phyloP scores from a whole-genome alignment of 2,797 vertebrate species.

The Chrosomus eos region DNA sequence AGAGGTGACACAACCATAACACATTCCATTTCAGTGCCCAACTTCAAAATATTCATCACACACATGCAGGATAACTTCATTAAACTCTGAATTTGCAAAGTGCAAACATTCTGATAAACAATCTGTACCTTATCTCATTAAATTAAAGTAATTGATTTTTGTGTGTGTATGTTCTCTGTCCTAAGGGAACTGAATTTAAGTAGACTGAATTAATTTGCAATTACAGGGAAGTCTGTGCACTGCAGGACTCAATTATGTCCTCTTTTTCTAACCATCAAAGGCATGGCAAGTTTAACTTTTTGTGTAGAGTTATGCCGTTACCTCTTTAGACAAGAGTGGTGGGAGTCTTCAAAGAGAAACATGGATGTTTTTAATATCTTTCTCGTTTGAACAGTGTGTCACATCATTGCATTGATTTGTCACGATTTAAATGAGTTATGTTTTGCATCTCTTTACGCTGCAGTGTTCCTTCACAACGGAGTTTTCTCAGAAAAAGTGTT shows the following conservation, averaged over 20 bases:
- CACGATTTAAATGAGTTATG: neutral
- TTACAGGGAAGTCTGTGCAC: slow-evolving; percentile 40
- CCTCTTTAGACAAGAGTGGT: slow-evolving; percentile 25
- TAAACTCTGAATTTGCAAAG: slow-evolving; percentile 32
- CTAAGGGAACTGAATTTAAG: slow-evolving; percentile 41
- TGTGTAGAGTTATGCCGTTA: slow-evolving; percentile 26
- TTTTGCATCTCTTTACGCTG: neutral
- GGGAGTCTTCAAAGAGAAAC: slow-evolving; percentile 35
- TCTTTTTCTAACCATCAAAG: slow-evolving; percentile 39
- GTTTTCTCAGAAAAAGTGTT: neutral
- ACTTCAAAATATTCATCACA: slow-evolving; percentile 25
- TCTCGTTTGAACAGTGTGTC: neutral
- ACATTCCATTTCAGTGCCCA: neutral
- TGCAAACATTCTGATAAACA: slow-evolving; percentile 43
- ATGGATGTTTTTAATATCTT: neutral
- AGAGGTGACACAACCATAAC: slow-evolving; percentile 46
- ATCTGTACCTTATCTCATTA: slow-evolving; percentile 51
- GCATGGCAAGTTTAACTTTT: slow-evolving; percentile 45
- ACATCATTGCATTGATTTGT: neutral
- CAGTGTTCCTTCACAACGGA: neutral
- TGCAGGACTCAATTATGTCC: slow-evolving; percentile 42
- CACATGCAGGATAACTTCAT: slow-evolving; percentile 25
- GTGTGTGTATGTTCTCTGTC: slow-evolving; percentile 37
- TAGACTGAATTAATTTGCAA: slow-evolving; percentile 54
- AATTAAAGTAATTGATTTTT: slow-evolving; percentile 51